Evolutionary conservation across 2,797 vertebrate species (phyloP).

Genomic region (Typhlichthys subterraneus): DNA sequence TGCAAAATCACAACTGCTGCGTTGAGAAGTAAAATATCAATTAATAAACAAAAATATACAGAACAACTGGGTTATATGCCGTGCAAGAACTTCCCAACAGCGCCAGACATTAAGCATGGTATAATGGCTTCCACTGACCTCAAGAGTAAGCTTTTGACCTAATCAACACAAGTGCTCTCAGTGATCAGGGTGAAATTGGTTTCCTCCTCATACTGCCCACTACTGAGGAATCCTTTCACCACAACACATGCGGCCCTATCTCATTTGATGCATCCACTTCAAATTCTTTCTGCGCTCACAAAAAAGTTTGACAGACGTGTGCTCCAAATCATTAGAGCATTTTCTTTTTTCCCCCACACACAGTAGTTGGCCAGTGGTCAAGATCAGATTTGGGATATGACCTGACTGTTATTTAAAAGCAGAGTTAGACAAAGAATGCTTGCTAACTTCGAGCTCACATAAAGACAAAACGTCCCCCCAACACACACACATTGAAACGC

Average conservation of each 20-base stretch:
- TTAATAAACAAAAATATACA: not conserved
- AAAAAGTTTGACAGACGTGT: conserved; percentile 13
- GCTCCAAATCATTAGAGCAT: conserved; percentile 13
- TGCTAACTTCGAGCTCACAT: too few relatives aligned
- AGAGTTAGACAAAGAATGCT: too few relatives aligned
- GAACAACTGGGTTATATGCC: too few relatives aligned
- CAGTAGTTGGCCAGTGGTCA: not conserved
- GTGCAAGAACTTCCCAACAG: not conserved
- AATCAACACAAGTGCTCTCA: conserved; percentile 49
- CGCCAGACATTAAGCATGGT: conserved; percentile 14
- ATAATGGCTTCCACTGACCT: conserved; percentile 32
- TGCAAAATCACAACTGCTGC: not conserved
- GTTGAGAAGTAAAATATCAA: not conserved
- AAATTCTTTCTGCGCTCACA: conserved; percentile 19
- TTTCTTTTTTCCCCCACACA: conserved; percentile 6
- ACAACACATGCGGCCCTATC: conserved; percentile 16
- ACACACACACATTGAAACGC: too few relatives aligned
- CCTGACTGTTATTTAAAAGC: too few relatives aligned
- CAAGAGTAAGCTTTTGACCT: conserved; percentile 34
- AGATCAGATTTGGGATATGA: not conserved
- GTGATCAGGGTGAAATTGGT: conserved; percentile 30
- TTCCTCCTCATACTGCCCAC: conserved; percentile 26
- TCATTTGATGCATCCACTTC: conserved; percentile 36
- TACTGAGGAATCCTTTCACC: conserved; percentile 26
- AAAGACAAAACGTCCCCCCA: too few relatives aligned